These are phyloP conservation scores for Abscondita cerata DNA, from an alignment of 2,888 invertebrate species.

Conservation along the genomic window DNA sequence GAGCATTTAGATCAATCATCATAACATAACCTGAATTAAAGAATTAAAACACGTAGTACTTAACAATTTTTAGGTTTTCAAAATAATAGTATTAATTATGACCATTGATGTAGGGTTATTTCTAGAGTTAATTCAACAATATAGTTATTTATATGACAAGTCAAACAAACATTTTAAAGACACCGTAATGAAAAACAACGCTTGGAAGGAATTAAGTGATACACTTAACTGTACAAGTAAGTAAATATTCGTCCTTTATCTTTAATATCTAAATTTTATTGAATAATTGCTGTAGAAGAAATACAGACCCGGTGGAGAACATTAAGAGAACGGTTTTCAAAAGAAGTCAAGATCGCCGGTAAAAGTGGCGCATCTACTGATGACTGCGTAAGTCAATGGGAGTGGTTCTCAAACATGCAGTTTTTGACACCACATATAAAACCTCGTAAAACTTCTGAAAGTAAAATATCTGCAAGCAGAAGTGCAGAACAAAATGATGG, in stretches of 20 bases:
- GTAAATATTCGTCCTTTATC: too few species aligned
- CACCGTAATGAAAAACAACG: neutral
- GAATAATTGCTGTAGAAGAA: neutral
- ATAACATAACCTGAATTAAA: too few species aligned
- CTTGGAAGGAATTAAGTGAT: neutral
- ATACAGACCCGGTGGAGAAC: neutral
- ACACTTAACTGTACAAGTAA: neutral
- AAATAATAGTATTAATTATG: too few species aligned
- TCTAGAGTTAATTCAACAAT: neutral
- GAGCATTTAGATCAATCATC: too few species aligned
- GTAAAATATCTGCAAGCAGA: neutral
- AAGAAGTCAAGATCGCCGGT: too few species aligned
- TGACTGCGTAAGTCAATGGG: neutral
- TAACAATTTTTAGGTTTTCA: too few species aligned
- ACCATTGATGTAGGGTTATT: neutral
- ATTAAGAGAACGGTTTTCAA: neutral
- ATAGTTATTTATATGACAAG: neutral
- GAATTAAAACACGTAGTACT: too few species aligned
- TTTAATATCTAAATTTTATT: conserved; percentile 1
- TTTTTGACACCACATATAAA: neutral
- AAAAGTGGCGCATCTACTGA: neutral
- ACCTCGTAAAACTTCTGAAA: neutral
- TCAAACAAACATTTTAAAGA: neutral
- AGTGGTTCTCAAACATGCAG: neutral
- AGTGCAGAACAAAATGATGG: neutral